Evolutionary conservation across 2,888 invertebrate species (phyloP).

Genomic region (Leptopilina drosophilae): DNA sequence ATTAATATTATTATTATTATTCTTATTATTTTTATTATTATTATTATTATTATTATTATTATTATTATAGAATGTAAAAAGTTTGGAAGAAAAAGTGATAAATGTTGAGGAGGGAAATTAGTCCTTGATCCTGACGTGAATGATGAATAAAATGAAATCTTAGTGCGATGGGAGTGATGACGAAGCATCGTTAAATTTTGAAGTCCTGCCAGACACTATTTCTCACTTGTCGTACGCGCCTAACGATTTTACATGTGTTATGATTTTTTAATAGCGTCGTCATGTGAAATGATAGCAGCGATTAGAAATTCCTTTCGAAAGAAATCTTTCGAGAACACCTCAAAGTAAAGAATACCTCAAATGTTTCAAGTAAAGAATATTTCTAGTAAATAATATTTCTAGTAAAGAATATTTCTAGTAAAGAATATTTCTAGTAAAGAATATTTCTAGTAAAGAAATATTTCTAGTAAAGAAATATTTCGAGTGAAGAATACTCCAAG

Average conservation of each 20-base stretch:
- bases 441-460: too few species aligned
- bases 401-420: too few species aligned
- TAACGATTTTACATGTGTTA: not conserved
- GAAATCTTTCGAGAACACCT: not conserved
- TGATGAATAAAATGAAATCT: constrained; percentile 30
- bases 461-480: too few species aligned
- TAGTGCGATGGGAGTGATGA: constrained; percentile 19
- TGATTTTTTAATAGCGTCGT: not conserved
- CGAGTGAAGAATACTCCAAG: too few species aligned
- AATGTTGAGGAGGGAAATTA: not conserved
- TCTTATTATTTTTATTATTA: too few species aligned
- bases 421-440: too few species aligned
- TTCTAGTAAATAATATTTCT: too few species aligned
- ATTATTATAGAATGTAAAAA: too few species aligned
- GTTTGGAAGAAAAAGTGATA: not conserved
- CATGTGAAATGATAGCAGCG: constrained; percentile 19
- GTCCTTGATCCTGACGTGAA: constrained; percentile 30
- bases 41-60: too few species aligned
- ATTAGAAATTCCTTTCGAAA: not conserved
- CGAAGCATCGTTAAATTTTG: constrained; percentile 6
- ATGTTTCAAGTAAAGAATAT: too few species aligned
- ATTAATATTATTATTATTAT: too few species aligned
- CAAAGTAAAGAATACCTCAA: too few species aligned
- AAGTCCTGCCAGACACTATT: constrained; percentile 6
- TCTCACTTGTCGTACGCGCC: not conserved